phyloP scores from a whole-genome alignment of 2,888 invertebrate species.

The Rambutsinella grinnellia region DNA sequence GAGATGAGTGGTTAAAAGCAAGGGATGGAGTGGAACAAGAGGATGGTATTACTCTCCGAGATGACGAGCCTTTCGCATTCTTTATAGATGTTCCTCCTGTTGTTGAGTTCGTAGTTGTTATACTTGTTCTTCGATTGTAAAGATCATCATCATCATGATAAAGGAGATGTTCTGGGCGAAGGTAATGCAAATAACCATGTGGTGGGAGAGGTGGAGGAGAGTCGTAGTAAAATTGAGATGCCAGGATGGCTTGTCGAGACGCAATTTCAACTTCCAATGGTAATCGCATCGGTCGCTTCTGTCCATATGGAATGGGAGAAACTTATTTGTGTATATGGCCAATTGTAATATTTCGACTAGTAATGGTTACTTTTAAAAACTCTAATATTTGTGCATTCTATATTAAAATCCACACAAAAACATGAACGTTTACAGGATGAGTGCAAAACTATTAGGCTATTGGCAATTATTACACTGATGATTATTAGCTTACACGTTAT shows the following conservation, averaged over 20 bases:
- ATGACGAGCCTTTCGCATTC: slow-evolving; percentile 7
- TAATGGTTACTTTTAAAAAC: too few species aligned
- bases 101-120: slow-evolving; percentile 28
- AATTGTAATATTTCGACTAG: too few species aligned
- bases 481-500: too few species aligned
- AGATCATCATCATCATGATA: slow-evolving; percentile 23
- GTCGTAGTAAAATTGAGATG: slow-evolving; percentile 24
- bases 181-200: slow-evolving; percentile 59
- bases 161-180: slow-evolving; percentile 11
- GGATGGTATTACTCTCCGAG: slow-evolving; percentile 4
- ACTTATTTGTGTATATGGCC: too few species aligned
- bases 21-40: slow-evolving; percentile 31
- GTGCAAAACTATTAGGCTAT: too few species aligned
- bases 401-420: too few species aligned
- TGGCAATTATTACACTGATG: too few species aligned
- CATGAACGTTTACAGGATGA: too few species aligned
- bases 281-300: slow-evolving; percentile 35
- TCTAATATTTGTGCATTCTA: too few species aligned
- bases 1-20: slow-evolving; percentile 7
- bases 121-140: slow-evolving; percentile 15
- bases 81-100: slow-evolving; percentile 1
- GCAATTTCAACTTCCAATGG: slow-evolving; percentile 31
- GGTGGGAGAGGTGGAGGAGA: slow-evolving; percentile 60
- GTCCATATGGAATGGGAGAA: too few species aligned
- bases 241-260: slow-evolving; percentile 35